These are phyloP conservation scores for Anastatus disparis DNA, from an alignment of 1,140 invertebrate species.

Conservation along the genomic window DNA sequence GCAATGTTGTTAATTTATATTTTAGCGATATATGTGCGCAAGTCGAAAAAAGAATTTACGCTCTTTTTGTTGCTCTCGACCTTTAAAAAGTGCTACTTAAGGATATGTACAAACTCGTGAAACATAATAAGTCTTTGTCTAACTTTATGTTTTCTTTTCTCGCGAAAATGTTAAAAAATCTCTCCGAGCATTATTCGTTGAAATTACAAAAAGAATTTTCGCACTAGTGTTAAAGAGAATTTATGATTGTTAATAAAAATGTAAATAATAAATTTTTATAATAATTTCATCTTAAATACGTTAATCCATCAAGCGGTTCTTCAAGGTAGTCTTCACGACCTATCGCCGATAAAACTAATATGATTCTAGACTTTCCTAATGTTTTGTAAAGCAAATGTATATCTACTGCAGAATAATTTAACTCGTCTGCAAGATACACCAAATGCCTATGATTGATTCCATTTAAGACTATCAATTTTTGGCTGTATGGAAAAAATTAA, in stretches of 20 bases:
- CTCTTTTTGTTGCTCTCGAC: not conserved
- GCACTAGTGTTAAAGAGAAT: no score
- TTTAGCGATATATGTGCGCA: not conserved
- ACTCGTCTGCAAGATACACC: conserved; percentile 46
- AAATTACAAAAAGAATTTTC: no score
- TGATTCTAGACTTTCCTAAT: conserved; percentile 37
- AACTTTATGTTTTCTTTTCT: no score
- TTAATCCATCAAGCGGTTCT: conserved; percentile 46
- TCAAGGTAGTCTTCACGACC: conserved; percentile 47
- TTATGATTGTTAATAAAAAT: no score
- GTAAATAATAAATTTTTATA: no score
- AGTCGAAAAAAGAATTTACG: not conserved
- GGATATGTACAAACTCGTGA: not conserved
- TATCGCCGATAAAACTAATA: conserved; percentile 47
- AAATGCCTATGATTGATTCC: conserved; percentile 54
- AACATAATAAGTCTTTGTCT: no score
- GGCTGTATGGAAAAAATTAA: no score
- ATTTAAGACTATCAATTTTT: conserved; percentile 47
- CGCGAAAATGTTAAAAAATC: no score
- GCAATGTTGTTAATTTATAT: conserved; percentile 8
- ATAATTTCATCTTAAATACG: not conserved
- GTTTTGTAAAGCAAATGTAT: conserved; percentile 30
- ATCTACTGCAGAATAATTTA: conserved; percentile 39
- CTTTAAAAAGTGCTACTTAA: not conserved
- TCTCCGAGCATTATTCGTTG: no score